Conservation (phyloP, 1,140 invertebrate genomes). For the Holotrichia oblita region DNA sequence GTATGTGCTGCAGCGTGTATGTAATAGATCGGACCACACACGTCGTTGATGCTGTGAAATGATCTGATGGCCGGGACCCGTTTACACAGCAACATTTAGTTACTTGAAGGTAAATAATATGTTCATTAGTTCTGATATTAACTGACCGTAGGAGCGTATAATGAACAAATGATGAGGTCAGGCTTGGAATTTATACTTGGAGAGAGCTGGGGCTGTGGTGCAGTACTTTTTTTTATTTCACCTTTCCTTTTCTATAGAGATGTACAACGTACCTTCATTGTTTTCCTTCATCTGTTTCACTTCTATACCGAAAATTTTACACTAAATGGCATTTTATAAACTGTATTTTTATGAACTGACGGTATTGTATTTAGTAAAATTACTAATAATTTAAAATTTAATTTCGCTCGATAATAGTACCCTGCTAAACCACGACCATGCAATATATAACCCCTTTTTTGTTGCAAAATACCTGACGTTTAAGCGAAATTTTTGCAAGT, state of each 20-base stretch:
- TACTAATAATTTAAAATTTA: conserved; percentile 35
- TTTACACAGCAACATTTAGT: conserved; percentile 48
- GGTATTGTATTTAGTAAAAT: background rate
- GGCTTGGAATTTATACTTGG: conserved; percentile 18
- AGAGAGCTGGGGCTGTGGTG: background rate
- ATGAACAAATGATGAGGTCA: conserved; percentile 41
- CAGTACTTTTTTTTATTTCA: conserved; percentile 1
- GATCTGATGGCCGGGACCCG: conserved; percentile 49
- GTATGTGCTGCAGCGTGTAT: conserved; percentile 45
- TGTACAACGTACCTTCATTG: background rate
- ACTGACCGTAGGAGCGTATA: conserved; percentile 38
- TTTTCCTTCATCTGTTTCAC: background rate
- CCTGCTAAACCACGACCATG: background rate
- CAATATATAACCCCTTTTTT: conserved; percentile 13
- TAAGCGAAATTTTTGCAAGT: background rate
- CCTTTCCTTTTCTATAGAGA: background rate
- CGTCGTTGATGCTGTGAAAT: conserved; percentile 52
- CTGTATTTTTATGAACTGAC: conserved; percentile 27
- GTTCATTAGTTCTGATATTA: conserved; percentile 42
- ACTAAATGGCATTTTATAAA: background rate
- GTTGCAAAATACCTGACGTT: background rate
- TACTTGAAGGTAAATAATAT: conserved; percentile 38
- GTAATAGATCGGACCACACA: conserved; percentile 53
- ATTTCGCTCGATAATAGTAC: conserved; percentile 4
- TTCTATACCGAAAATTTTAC: background rate